Evolutionary conservation across 2,888 invertebrate genomes (phyloP).

Genomic region (Coecobrya sp.): DNA sequence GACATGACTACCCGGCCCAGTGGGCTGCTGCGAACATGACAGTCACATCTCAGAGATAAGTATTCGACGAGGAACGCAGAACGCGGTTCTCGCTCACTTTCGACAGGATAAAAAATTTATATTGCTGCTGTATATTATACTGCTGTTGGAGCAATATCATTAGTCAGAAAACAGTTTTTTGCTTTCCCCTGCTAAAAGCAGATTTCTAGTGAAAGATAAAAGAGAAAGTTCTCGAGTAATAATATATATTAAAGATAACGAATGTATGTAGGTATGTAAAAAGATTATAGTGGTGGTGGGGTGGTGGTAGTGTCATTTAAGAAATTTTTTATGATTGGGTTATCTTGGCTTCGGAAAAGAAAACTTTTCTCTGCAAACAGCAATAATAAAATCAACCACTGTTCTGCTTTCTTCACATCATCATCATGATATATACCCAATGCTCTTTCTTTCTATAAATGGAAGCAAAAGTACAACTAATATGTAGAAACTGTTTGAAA

Average conservation of each 20-base stretch:
- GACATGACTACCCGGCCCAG: background rate
- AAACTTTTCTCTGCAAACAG: constrained; percentile 48
- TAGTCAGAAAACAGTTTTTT: background rate
- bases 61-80: too few relatives aligned
- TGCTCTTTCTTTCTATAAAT: too few relatives aligned
- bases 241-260: background rate
- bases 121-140: background rate
- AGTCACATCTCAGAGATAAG: background rate
- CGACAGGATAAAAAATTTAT: background rate
- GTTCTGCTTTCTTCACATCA: too few relatives aligned
- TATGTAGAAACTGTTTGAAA: too few relatives aligned
- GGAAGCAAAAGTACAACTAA: too few relatives aligned
- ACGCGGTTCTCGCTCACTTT: too few relatives aligned
- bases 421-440: too few relatives aligned
- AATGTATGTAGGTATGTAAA: background rate
- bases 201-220: background rate
- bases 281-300: background rate
- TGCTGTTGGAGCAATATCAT: constrained; percentile 5
- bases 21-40: background rate
- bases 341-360: background rate
- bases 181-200: background rate
- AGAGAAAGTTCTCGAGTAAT: background rate
- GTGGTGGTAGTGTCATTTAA: background rate
- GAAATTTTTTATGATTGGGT: background rate
- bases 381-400: constrained; percentile 70